These are phyloP conservation scores for Pecten maximus DNA, from an alignment of 2,888 invertebrate genomes.

Conservation along the genomic window DNA sequence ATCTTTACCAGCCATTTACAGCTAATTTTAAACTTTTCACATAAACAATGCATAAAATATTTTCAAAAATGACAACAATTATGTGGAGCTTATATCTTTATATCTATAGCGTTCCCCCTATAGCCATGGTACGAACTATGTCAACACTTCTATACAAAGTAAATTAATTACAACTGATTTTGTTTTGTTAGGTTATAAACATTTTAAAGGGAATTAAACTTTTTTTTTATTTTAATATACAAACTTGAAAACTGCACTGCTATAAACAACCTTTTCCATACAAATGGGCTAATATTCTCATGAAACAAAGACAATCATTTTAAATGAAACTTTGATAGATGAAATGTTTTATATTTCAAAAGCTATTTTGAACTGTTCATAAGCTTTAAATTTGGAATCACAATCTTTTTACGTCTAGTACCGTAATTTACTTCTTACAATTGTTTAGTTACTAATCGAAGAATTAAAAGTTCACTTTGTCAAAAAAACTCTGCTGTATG, in stretches of 20 bases:
- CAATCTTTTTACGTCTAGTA: no score
- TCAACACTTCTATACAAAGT: neutral
- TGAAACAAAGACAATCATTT: no score
- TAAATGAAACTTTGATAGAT: neutral
- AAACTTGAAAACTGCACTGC: neutral
- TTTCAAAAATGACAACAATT: slow-evolving; percentile 16
- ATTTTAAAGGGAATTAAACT: neutral
- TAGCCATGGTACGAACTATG: neutral
- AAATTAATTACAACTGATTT: neutral
- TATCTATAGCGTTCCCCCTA: neutral
- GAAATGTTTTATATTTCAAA: neutral
- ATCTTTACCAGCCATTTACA: neutral
- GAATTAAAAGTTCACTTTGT: no score
- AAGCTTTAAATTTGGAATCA: neutral
- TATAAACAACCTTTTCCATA: neutral
- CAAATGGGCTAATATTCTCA: no score
- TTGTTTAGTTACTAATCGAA: no score
- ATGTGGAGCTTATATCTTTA: neutral
- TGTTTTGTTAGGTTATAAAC: neutral
- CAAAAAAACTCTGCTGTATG: no score
- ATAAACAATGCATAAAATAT: slow-evolving; percentile 7
- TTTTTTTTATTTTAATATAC: neutral
- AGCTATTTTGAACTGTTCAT: neutral
- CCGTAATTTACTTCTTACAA: no score
- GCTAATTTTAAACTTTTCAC: slow-evolving; percentile 9